phyloP scores from a whole-genome alignment of 2,888 invertebrate genomes.

The Anodontia alba region DNA sequence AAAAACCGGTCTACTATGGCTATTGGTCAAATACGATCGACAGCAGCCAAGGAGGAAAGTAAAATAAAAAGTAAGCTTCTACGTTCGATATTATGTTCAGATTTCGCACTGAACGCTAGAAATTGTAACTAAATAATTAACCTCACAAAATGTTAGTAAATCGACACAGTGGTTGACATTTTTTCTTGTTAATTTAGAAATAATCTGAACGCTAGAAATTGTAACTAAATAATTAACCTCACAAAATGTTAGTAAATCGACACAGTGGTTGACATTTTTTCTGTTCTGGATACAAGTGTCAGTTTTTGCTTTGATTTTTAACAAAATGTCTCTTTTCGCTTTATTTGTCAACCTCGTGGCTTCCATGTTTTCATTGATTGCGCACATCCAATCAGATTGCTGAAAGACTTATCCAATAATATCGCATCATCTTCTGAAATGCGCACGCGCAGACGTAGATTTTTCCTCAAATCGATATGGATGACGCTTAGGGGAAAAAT shows the following conservation, averaged over 20 bases:
- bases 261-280: slow-evolving; percentile 72
- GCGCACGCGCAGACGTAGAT: neutral
- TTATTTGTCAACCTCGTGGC: slow-evolving; percentile 6
- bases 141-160: slow-evolving; percentile 30
- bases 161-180: slow-evolving; percentile 73
- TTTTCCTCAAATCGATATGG: neutral
- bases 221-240: neutral
- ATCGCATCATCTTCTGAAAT: neutral
- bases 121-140: neutral
- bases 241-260: slow-evolving; percentile 57
- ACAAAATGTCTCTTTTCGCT: slow-evolving; percentile 29
- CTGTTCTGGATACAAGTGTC: slow-evolving; percentile 66
- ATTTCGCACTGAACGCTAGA: no score
- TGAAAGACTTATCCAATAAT: neutral
- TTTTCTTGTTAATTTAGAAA: no score
- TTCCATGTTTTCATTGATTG: slow-evolving; percentile 27
- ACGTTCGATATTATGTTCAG: no score
- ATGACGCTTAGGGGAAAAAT: neutral
- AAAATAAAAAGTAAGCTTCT: no score
- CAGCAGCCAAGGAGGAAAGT: no score
- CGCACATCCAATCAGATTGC: neutral
- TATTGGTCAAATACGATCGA: no score
- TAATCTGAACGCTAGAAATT: no score
- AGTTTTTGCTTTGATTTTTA: slow-evolving; percentile 66
- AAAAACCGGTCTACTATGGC: no score